A percentile compares a stretch with the other conserved stretches of the same genome.
Conservation (phyloP, 2,113 vertebrate genomes). For the Calyptomena viridis region DNA sequence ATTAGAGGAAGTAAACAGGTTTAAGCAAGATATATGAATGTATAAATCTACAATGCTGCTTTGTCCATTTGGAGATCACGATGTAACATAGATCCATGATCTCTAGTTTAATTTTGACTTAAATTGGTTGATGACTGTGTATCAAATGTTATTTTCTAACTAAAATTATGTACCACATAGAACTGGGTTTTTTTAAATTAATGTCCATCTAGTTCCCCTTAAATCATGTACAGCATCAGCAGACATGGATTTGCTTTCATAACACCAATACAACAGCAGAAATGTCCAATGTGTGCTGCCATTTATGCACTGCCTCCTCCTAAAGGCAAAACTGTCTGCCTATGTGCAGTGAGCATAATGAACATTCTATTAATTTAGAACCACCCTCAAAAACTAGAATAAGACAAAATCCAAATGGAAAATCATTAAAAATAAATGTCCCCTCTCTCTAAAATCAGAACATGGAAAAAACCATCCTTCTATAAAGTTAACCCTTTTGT, state of each 20-base stretch:
- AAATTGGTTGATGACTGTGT: neutral
- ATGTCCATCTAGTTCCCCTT: neutral
- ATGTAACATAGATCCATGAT: neutral
- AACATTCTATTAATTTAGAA: neutral
- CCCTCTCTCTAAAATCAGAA: neutral
- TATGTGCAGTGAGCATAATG: neutral
- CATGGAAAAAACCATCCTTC: neutral
- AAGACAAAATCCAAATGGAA: neutral
- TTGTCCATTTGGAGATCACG: neutral
- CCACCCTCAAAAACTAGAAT: neutral
- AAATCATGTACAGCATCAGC: neutral
- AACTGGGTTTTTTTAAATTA: neutral
- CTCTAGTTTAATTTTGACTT: neutral
- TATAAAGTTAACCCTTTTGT: neutral
- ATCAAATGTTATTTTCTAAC: neutral
- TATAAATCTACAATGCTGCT: neutral
- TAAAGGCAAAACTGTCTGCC: neutral
- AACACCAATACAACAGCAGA: neutral
- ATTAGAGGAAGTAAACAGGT: conserved; percentile 29
- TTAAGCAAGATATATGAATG: conserved; percentile 21
- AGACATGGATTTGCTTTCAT: neutral
- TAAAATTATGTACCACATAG: neutral
- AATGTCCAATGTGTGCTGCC: neutral
- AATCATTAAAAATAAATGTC: neutral
- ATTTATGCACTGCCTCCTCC: neutral